phyloP scores from a whole-genome alignment of 1,140 invertebrate genomes.

The Zaprionus africanus region DNA sequence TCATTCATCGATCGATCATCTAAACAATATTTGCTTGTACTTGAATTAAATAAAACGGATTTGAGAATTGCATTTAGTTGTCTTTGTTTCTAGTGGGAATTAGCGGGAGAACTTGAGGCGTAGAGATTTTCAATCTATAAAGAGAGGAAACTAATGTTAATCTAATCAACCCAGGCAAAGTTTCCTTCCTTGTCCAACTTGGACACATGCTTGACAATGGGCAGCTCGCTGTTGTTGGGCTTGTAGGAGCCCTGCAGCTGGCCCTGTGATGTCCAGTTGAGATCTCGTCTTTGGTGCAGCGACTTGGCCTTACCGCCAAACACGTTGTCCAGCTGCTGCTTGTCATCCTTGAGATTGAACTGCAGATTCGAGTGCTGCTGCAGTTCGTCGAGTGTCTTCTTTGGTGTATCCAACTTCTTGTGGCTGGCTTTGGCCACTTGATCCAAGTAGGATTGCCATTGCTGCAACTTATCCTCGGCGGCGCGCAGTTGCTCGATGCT shows the following conservation, averaged over 20 bases:
- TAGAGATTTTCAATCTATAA: background rate
- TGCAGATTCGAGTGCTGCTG: constrained; percentile 49
- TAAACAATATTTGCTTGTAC: constrained; percentile 70
- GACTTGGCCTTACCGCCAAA: constrained; percentile 60
- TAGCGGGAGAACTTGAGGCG: background rate
- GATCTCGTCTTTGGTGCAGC: constrained; percentile 38
- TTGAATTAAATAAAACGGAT: constrained; percentile 71
- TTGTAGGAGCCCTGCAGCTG: constrained; percentile 54
- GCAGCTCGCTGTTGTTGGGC: constrained; percentile 67
- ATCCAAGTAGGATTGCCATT: constrained; percentile 77
- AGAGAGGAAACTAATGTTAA: no score
- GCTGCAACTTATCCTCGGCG: constrained; percentile 74
- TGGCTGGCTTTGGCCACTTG: constrained; percentile 53
- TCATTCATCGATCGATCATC: constrained; percentile 74
- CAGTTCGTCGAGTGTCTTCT: constrained; percentile 24
- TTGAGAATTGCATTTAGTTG: constrained; percentile 65
- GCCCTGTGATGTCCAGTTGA: constrained; percentile 23
- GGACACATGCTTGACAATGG: constrained; percentile 14
- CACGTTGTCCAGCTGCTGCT: constrained; percentile 44
- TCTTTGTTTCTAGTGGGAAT: background rate
- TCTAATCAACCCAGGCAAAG: constrained; percentile 77
- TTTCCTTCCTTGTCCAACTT: constrained; percentile 70
- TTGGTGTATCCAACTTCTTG: constrained; percentile 16
- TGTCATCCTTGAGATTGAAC: constrained; percentile 43
- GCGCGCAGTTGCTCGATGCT: constrained; percentile 85